Base-by-base conservation (phyloP, 2,113 vertebrate species). In the Silurus asotus region DNA sequence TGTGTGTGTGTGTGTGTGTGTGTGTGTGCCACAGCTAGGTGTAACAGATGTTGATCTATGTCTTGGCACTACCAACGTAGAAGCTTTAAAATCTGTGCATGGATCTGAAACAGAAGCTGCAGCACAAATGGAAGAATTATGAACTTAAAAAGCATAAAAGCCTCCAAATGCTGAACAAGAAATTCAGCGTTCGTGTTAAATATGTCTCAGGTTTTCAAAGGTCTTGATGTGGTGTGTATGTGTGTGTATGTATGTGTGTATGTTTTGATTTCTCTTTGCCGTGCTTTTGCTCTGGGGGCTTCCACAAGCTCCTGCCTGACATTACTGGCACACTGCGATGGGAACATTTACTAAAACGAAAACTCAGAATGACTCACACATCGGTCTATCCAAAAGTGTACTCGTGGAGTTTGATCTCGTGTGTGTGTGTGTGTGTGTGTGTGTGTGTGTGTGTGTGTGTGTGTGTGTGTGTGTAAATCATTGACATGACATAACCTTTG, bases 11-110 rank as follows among this genome's bases (percentile, higher is more conserved):
- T 64, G 45, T 37, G 74, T 81, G 51, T 76, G 64, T 84, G 75
- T 87, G 19, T 83, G 84, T 74, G 23, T 76, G 83, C 82, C 88
- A 86, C 64, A 80, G 84, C 61, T 87, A 87, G 62, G 81, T 88
- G 28, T 59, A 83, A 53, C 86, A 89, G 86, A 81, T 89, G 87
- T 87, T 79, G 78, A 84, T 70, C 76, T 87, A 23, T 70, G 8
- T 83, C n/a, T 37, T 45, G n/a, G 5, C 15, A 70, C 37, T 14
- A 17, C 67, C 67, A 70, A 37, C 8, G 15, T 19, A 80, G 79
- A 67, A 20, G 64, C 89, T 86, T 81, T 84, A 23, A 74, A 75
- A 69, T 25, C 64, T 2, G 5, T 74, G 70, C 70, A 49, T 23
- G 37, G 37, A 69, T 69, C 37, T 13, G 10, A 64, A 69, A 69